Base-by-base conservation (phyloP, 2,888 invertebrate species). In the Epinotia nisella region DNA sequence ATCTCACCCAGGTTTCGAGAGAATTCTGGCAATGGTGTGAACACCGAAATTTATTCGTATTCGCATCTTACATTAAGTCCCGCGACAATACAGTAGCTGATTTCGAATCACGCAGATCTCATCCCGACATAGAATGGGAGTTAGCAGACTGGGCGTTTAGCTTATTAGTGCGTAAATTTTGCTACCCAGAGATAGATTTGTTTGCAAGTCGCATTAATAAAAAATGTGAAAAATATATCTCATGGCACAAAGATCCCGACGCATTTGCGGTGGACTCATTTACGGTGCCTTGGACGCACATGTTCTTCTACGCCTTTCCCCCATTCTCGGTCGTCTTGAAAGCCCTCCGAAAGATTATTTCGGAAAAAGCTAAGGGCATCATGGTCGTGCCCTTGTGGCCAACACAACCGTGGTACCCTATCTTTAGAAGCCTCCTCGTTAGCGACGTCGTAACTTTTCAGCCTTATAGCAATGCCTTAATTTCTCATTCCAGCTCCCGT, bases 131-230 rank as follows among this genome's bases (percentile, higher is more conserved):
- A 49, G 75, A 77, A 64, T 75, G 73, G 75, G 75, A 75, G 60
- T 41, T 76, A 17, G 39, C 65, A 9, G 59, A 74, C 13, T 35
- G 39, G 24, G 71, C 70, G 1, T 77, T 68, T 60, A n/a, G 45
- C 11, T 41, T n/a, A 10, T 64, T 77, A n/a, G 39, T 35, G 9
- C n/a, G 66, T 24, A 41, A 2, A 24, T 76, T 79, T 66, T 75
- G 78, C 1, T 0, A 10, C 1, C 79, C 80, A 21, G 17, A 76
- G 0, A 77, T 80, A 1, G n/a, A 81, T 49, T 21, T 81, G 13
- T 81, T 80, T 45, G 80, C 79, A 0, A 75, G 67, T 29, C 53
- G 78, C 1, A n/a, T 75, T 1, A 81, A 82, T 64, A n/a, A 68
- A 61, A 79, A 80, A 73, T 79, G 79, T 67, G 5, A 13, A 10